phyloP scores from a whole-genome alignment of 2,888 invertebrate species.

The Neoaliturus tenellus region DNA sequence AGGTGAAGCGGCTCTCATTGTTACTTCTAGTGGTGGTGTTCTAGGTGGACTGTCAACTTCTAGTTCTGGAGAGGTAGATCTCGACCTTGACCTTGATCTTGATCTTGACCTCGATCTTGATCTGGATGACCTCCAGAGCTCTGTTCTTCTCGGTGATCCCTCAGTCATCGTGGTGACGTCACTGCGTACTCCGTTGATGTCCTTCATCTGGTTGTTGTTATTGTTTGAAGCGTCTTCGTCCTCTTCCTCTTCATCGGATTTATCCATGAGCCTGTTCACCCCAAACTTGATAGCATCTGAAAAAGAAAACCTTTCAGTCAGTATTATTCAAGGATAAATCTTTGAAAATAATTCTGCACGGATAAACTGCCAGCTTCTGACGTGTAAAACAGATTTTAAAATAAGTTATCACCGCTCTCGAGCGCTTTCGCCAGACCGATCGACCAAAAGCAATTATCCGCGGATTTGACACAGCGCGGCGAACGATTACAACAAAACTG shows the following conservation, averaged over 20 bases:
- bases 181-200: conserved; percentile 52
- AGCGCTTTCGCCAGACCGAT: not conserved
- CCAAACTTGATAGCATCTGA: conserved; percentile 91
- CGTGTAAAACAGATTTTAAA: no score
- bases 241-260: conserved; percentile 77
- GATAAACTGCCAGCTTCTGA: no score
- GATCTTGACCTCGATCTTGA: conserved; percentile 67
- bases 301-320: no score
- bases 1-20: conserved; percentile 55
- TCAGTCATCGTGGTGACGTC: conserved; percentile 66
- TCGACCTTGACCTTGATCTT: conserved; percentile 65
- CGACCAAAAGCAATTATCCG: conserved; percentile 42
- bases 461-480: not conserved
- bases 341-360: no score
- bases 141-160: conserved; percentile 70
- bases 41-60: conserved; percentile 86
- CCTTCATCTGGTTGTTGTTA: conserved; percentile 67
- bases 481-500: conserved; percentile 57
- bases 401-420: not conserved
- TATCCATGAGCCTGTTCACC: conserved; percentile 84
- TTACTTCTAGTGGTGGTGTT: conserved; percentile 66
- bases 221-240: conserved; percentile 77
- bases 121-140: conserved; percentile 48
- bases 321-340: no score
- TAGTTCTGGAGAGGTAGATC: conserved; percentile 80